Base-by-base conservation (phyloP, 2,113 vertebrate genomes). In the Spilogale gracilis region DNA sequence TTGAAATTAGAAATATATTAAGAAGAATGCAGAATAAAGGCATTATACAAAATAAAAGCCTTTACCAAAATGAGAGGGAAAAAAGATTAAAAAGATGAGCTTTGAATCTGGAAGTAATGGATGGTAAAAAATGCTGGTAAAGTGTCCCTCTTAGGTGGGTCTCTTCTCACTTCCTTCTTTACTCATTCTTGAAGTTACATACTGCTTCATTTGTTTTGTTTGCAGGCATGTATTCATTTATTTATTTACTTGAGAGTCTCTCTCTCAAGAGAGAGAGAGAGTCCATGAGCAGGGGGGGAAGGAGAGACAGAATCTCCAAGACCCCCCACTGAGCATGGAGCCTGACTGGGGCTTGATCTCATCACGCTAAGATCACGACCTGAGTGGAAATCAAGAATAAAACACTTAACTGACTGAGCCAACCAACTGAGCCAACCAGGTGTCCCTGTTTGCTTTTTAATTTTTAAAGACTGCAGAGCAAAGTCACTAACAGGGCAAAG, bases 401-500 rank as follows among this genome's bases (percentile, higher is more conserved):
- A 38, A 69, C 16, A 38, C 32, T 69, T 69, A n/a, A 69, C 32
- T 0, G 0, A 17, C 45, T 17, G 25, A 76, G 74, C 74, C 45
- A 76, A 69, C 32, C 1, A 0, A 17, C 45, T 17, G 25, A 76
- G 74, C 74, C 45, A 76, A 50, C 25, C 25, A 76, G 45, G 25
- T 48, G 73, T 38, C 20, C 69, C 69, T 32, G 67, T 69, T 69
- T 78, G 73, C 18, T 83, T 50, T 92, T 93, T 74, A 50, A 30
- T 89, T 91, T 93, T 45, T 95, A 93, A 13, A 63, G 50, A 80
- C 43, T 89, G 16, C 50, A 79, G 23, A 83, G 43, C n/a, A 93
- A 91, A 93, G 14, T 88, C 71, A 85, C 23, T 54, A 58, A 89
- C 79, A 50, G 0, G 52, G 27, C 45, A 48, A 69, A 84, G 61